Conservation (phyloP, 2,888 invertebrate species). For the Augochlorella aurata region DNA sequence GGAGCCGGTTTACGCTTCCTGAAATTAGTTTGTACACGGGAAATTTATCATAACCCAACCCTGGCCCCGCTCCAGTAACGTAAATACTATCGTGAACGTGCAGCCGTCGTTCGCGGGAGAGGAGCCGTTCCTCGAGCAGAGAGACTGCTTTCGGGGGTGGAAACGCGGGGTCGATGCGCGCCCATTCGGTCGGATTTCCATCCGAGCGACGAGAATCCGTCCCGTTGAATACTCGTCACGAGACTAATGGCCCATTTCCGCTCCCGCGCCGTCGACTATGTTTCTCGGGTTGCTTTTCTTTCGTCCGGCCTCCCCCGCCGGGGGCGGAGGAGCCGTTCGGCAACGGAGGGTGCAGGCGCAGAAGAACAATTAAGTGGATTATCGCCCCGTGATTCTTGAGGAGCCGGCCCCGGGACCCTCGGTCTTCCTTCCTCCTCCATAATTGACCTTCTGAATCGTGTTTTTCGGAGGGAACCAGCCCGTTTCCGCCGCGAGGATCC, state of each 20-base stretch:
- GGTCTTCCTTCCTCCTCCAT: conserved; percentile 36
- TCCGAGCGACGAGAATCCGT: conserved; percentile 63
- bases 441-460: conserved; percentile 33
- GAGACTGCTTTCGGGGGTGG: neutral
- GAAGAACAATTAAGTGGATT: conserved; percentile 62
- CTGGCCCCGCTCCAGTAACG: conserved; percentile 55
- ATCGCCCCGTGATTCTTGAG: conserved; percentile 46
- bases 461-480: neutral
- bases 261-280: conserved; percentile 50
- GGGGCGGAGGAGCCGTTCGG: neutral
- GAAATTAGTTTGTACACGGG: conserved; percentile 69
- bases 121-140: conserved; percentile 24
- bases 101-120: conserved; percentile 53
- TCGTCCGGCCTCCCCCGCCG: conserved; percentile 10
- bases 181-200: conserved; percentile 65
- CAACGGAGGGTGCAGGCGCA: neutral
- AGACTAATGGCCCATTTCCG: conserved; percentile 68
- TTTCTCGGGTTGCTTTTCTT: conserved; percentile 55
- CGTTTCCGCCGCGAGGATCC: neutral
- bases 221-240: conserved; percentile 68
- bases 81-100: conserved; percentile 69
- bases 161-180: conserved; percentile 47
- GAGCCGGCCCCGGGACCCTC: conserved; percentile 30
- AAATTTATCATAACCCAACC: conserved; percentile 67
- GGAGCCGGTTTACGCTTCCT: conserved; percentile 54